A percentile compares a stretch with the other conserved stretches of the same genome.
Conservation (phyloP, 2,888 invertebrate species). For the Tryphoninae sp. region DNA sequence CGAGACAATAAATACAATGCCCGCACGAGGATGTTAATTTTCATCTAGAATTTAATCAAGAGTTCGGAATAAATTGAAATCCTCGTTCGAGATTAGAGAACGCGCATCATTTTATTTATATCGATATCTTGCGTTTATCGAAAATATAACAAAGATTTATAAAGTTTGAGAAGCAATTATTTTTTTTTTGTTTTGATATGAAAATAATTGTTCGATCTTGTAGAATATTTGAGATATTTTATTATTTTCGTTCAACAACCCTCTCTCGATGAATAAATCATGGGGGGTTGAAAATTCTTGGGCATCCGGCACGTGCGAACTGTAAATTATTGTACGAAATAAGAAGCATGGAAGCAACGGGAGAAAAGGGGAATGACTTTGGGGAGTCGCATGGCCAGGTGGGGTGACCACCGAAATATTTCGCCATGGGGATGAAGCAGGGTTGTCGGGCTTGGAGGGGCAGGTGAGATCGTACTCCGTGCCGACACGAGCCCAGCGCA, state of each 20-base stretch:
- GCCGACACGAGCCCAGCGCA: slow-evolving; percentile 63
- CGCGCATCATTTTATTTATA: too few relatives aligned
- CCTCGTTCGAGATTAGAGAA: too few relatives aligned
- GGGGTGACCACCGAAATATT: slow-evolving; percentile 31
- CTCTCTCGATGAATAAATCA: too few relatives aligned
- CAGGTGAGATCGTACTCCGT: slow-evolving; percentile 72
- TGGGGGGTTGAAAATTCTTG: neutral
- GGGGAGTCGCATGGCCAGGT: slow-evolving; percentile 35
- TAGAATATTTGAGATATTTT: too few relatives aligned
- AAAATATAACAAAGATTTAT: neutral
- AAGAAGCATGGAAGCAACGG: slow-evolving; percentile 6
- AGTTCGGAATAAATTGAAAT: slow-evolving; percentile 13
- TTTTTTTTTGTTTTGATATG: neutral
- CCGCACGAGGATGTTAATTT: slow-evolving; percentile 12
- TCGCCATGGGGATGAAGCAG: slow-evolving; percentile 16
- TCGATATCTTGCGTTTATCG: neutral
- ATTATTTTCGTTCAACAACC: too few relatives aligned
- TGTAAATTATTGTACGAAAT: slow-evolving; percentile 25
- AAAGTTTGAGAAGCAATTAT: neutral
- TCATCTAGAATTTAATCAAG: slow-evolving; percentile 28
- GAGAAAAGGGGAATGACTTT: slow-evolving; percentile 43
- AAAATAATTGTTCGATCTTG: too few relatives aligned
- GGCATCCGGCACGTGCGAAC: neutral
- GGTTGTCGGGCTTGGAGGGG: slow-evolving; percentile 63
- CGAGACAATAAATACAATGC: slow-evolving; percentile 43